Evolutionary conservation across 1,140 invertebrate species (phyloP).

Genomic region (Heliothis subflexa): DNA sequence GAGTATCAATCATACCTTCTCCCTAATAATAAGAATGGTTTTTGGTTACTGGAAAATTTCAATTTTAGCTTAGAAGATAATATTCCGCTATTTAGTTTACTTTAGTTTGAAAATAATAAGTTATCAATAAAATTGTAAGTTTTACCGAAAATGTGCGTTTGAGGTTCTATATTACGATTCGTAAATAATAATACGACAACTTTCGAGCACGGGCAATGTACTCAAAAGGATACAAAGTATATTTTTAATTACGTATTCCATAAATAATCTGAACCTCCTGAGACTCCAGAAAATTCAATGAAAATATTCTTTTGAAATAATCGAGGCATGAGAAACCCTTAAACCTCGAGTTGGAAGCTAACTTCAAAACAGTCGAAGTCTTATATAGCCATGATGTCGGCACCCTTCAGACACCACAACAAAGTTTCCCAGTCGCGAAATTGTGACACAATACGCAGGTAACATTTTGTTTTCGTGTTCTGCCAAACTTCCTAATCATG

Average conservation of each 20-base stretch:
- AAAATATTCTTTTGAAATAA: not conserved
- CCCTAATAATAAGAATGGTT: conserved; percentile 13
- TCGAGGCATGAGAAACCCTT: not conserved
- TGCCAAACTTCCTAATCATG: conserved; percentile 15
- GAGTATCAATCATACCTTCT: not conserved
- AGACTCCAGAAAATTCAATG: not conserved
- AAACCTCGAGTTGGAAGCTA: not conserved
- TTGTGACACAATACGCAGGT: conserved; percentile 19
- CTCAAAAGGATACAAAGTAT: no score
- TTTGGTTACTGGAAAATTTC: conserved; percentile 5
- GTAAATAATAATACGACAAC: no score
- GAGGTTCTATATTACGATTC: no score
- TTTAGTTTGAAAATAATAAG: no score
- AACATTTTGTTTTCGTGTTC: not conserved
- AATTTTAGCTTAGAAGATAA: not conserved
- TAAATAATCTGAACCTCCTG: no score
- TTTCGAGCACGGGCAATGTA: no score
- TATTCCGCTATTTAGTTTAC: no score
- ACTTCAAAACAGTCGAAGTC: conserved; percentile 3
- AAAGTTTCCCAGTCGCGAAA: not conserved
- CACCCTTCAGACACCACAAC: conserved; percentile 23
- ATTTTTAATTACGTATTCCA: no score
- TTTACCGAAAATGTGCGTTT: no score
- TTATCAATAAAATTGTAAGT: no score
- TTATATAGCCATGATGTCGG: not conserved